Conservation (phyloP, 2,888 invertebrate species). For the Coelinius sp. region DNA sequence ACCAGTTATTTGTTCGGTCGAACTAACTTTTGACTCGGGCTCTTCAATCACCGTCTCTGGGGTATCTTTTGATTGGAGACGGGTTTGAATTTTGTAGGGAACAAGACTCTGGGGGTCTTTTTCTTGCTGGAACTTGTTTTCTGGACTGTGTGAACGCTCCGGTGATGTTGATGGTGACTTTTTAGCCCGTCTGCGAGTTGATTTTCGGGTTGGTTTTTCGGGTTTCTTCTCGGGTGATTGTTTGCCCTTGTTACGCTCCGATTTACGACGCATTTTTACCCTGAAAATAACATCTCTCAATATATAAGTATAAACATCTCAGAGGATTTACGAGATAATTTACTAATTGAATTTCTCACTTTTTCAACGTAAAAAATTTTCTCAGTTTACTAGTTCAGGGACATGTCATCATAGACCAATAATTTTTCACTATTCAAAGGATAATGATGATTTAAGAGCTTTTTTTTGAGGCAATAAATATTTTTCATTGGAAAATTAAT, state of each 20-base stretch:
- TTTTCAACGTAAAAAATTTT: no score
- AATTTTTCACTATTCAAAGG: no score
- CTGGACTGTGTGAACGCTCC: conserved; percentile 71
- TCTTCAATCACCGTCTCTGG: conserved; percentile 45
- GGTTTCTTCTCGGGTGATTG: conserved; percentile 77
- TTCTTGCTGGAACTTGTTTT: conserved; percentile 53
- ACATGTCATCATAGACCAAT: no score
- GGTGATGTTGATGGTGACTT: conserved; percentile 73
- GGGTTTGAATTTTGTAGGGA: conserved; percentile 45
- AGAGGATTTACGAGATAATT: neutral
- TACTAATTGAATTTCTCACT: no score
- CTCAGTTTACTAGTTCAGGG: no score
- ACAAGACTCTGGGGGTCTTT: conserved; percentile 52
- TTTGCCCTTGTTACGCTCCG: conserved; percentile 79
- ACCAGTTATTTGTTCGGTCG: conserved; percentile 43
- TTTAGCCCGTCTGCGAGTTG: conserved; percentile 73
- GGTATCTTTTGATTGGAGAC: conserved; percentile 47
- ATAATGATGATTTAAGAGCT: no score
- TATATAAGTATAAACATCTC: no score
- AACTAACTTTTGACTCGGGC: conserved; percentile 47
- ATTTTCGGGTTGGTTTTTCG: conserved; percentile 74
- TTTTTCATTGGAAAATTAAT: no score
- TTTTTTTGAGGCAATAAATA: no score
- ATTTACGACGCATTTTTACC: conserved; percentile 80
- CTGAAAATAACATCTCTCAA: neutral